Evolutionary conservation across 2,113 vertebrate genomes (phyloP).

Genomic region (Hippolais icterina): DNA sequence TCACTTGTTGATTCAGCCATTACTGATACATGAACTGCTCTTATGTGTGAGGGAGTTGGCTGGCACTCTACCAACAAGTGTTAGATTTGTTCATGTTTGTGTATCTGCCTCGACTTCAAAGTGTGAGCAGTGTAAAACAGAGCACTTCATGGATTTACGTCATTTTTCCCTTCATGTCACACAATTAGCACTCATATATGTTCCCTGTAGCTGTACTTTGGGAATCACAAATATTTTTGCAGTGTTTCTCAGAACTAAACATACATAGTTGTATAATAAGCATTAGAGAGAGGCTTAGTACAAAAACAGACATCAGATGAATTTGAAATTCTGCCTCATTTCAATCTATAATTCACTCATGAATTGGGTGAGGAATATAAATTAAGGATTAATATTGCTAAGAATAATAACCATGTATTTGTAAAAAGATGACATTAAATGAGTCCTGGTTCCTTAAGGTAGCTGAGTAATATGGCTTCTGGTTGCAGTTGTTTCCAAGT

Average conservation of each 20-base stretch:
- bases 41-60: background rate
- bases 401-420: background rate
- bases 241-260: slow-evolving; percentile 44
- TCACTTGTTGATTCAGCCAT: background rate
- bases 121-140: background rate
- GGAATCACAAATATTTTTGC: slow-evolving; percentile 59
- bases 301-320: background rate
- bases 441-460: background rate
- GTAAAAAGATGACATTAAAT: background rate
- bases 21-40: background rate
- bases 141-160: background rate
- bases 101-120: background rate
- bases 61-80: background rate
- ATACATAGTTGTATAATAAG: slow-evolving; percentile 21
- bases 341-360: background rate
- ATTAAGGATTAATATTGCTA: background rate
- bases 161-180: slow-evolving; percentile 21
- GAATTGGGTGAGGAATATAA: background rate
- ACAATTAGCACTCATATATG: slow-evolving; percentile 49
- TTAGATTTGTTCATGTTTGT: background rate
- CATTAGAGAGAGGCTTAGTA: background rate
- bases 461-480: background rate
- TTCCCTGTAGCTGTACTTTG: slow-evolving; percentile 45
- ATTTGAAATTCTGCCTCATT: slow-evolving; percentile 18
- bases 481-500: background rate